A percentile compares a stretch with the other conserved stretches of the same genome.
Evolutionary conservation across 2,888 invertebrate species (phyloP).

Genomic region (Linyphia triangularis): DNA sequence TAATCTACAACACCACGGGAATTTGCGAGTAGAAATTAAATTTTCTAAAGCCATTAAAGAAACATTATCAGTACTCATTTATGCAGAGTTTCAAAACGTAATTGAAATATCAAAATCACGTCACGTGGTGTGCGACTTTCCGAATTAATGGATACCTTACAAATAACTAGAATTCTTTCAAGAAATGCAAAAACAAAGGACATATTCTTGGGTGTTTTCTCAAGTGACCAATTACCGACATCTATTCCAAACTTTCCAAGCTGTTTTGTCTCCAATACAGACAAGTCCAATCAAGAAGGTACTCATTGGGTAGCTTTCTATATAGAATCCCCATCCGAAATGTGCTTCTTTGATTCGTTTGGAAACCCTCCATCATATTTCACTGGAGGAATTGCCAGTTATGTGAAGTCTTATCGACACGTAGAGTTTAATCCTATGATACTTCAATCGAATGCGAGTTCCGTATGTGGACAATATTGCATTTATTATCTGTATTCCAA

Average conservation of each 20-base stretch:
- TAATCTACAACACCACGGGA: conserved; percentile 27
- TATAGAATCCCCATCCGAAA: background rate
- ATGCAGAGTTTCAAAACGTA: conserved; percentile 22
- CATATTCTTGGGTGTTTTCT: conserved; percentile 4
- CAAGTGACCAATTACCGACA: conserved; percentile 31
- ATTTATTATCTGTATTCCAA: conserved; percentile 14
- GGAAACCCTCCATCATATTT: conserved; percentile 42
- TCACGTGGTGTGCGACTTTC: background rate
- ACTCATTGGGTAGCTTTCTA: conserved; percentile 63
- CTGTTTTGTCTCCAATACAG: conserved; percentile 33
- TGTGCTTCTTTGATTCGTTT: conserved; percentile 61
- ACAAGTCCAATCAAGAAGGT: background rate
- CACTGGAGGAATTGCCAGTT: background rate
- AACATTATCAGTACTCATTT: conserved; percentile 11
- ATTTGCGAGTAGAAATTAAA: conserved; percentile 36
- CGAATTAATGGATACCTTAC: conserved; percentile 10
- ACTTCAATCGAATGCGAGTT: conserved; percentile 7
- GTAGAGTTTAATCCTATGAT: background rate
- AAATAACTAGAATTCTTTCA: conserved; percentile 23
- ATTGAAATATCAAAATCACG: conserved; percentile 40
- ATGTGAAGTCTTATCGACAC: background rate
- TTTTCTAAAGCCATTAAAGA: background rate
- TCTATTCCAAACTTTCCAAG: background rate
- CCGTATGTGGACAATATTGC: conserved; percentile 44
- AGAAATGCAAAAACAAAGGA: background rate